A percentile compares a stretch with the other conserved stretches of the same genome.
phyloP scores from a whole-genome alignment of 2,888 invertebrate genomes.

The Cephus runcator region DNA sequence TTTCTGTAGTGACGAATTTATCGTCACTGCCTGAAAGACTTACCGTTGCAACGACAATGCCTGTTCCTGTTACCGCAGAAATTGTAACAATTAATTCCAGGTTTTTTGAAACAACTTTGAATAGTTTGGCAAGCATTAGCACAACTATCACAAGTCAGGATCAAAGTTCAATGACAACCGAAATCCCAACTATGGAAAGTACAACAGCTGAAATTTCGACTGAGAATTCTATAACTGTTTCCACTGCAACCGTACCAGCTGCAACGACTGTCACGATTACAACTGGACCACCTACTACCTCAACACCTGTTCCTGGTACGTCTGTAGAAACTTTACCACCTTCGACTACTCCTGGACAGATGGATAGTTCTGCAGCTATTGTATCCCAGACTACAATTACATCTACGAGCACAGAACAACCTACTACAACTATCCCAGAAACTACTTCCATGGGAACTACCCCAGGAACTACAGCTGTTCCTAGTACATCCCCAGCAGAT shows the following conservation, averaged over 20 bases:
- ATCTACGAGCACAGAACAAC: neutral
- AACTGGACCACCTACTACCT: neutral
- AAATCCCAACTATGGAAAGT: neutral
- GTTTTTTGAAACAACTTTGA: neutral
- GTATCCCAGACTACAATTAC: neutral
- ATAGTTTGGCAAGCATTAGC: neutral
- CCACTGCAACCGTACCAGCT: neutral
- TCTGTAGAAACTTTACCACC: neutral
- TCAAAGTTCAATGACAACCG: neutral
- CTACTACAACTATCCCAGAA: neutral
- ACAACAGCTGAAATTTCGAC: slow-evolving; percentile 28
- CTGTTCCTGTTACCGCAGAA: neutral
- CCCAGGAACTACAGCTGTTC: neutral
- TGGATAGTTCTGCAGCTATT: neutral
- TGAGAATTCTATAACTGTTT: neutral
- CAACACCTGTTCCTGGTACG: neutral
- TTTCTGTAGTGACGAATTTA: neutral
- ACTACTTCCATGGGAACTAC: neutral
- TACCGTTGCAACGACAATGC: neutral
- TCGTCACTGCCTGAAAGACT: neutral
- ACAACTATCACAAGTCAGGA: neutral
- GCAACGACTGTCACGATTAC: neutral
- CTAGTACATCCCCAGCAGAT: neutral
- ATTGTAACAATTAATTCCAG: neutral
- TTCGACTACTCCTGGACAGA: neutral